Base-by-base conservation (phyloP, 2,888 invertebrate species). In the Hirtodrosophila confusa region DNA sequence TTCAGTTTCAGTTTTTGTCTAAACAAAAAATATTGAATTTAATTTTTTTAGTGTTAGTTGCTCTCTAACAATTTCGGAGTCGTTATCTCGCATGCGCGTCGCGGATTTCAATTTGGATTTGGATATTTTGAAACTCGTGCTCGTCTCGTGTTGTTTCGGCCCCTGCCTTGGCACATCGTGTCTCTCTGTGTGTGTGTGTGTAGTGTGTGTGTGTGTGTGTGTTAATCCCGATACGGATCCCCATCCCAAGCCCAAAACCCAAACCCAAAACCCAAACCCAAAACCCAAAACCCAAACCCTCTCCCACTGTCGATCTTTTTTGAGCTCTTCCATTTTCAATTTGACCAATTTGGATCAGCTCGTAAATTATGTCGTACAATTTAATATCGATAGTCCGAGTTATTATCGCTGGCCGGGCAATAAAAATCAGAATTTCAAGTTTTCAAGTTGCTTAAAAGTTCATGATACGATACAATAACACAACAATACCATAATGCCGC, bases 41-140 rank as follows among this genome's bases (percentile, higher is more conserved):
- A 90, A 88, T 89, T 89, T 90, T 84, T 89, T 89, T 89, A 83
- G 89, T 89, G 90, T 90, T 90, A 90, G 90, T 90, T 89, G 90
- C 88, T 85, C 88, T 88, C 89, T 89, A 90, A 90, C 89, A 89
- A 90, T 90, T 90, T 90, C 87, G 86, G 89, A 88, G 90, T 90
- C 88, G 88, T 89, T 90, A 90, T 74, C 74, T 89, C 89, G 90
- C 89, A 90, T 90, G 90, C 90, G 89, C 89, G 89, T 90, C 87
- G 60, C 74, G 63, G 69, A 66, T 65, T 64, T 55, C 23, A 39
- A 6, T 50, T 36, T 58, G 63, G 69, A 66, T 65, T 64, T 55
- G 29, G 41, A 6, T 50, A 40, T 58, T 57, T 56, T 3, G 7
- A 31, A 8, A 8, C 9, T 50, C 10, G 24, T 45, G 31, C 39